Conservation (phyloP, 2,797 vertebrate genomes). For the Ctenochaetus hawaiiensis region DNA sequence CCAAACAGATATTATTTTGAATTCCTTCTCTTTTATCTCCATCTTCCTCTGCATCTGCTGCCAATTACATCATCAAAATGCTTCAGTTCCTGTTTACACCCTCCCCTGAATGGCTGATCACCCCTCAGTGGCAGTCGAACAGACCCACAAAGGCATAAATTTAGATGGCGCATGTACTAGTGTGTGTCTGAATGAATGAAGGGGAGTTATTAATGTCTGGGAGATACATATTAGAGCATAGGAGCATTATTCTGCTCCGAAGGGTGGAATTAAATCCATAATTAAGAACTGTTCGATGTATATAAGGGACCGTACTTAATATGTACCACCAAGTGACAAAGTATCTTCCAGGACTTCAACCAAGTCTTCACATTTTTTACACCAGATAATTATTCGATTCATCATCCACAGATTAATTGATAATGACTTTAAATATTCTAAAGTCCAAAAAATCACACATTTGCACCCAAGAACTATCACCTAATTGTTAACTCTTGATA, state of each 20-base stretch:
- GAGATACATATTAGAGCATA: slow-evolving; percentile 44
- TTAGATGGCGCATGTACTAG: slow-evolving; percentile 40
- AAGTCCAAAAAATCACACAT: background rate
- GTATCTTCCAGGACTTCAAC: background rate
- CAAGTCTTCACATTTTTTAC: background rate
- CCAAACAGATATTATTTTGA: slow-evolving; percentile 83
- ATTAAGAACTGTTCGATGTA: slow-evolving; percentile 25
- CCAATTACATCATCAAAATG: slow-evolving; percentile 82
- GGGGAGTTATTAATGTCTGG: slow-evolving; percentile 59
- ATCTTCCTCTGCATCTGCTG: slow-evolving; percentile 81
- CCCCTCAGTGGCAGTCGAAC: slow-evolving; percentile 47
- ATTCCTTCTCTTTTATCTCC: slow-evolving; percentile 81
- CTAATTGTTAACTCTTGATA: background rate
- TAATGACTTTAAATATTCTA: background rate
- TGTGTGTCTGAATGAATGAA: slow-evolving; percentile 49
- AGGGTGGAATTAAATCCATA: slow-evolving; percentile 57
- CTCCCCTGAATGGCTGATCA: slow-evolving; percentile 65
- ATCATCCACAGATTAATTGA: background rate
- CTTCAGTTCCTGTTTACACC: slow-evolving; percentile 73
- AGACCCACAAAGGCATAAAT: slow-evolving; percentile 57
- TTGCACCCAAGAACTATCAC: background rate
- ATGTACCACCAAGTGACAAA: slow-evolving; percentile 15
- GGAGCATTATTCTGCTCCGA: slow-evolving; percentile 55
- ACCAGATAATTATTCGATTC: background rate
- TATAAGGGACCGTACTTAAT: background rate